Evolutionary conservation across 2,113 vertebrate species (phyloP).

Genomic region (Hypanus sabinus): DNA sequence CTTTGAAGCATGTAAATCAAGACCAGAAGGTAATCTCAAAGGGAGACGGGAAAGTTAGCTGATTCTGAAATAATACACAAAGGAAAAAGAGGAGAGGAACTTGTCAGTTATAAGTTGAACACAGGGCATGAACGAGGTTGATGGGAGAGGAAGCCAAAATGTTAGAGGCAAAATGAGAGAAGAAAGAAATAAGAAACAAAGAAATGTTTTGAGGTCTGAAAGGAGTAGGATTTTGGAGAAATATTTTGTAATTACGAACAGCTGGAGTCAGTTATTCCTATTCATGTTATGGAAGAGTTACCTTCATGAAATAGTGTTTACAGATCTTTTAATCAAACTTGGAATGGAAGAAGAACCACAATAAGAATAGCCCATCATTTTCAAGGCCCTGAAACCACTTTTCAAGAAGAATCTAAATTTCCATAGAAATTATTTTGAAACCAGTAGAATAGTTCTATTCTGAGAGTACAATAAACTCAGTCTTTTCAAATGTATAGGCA

Average conservation of each 20-base stretch:
- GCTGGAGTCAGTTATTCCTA: constrained; percentile 22
- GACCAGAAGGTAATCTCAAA: constrained; percentile 16
- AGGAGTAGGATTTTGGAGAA: neutral
- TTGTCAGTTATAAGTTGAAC: neutral
- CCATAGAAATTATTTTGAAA: neutral
- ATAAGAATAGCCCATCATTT: neutral
- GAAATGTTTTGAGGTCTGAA: constrained; percentile 18
- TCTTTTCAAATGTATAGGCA: neutral
- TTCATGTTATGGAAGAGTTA: constrained; percentile 6
- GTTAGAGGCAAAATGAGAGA: neutral
- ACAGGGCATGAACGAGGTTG: neutral
- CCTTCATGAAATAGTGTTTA: constrained; percentile 26
- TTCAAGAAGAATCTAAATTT: neutral
- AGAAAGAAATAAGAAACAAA: constrained; percentile 8
- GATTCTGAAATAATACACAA: neutral
- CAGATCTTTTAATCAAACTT: neutral
- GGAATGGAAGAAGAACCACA: neutral
- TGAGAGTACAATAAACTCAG: neutral
- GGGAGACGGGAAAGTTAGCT: neutral
- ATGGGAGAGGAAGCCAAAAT: constrained; percentile 3
- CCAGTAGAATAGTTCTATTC: neutral
- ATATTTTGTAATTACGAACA: neutral
- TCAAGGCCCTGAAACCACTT: neutral
- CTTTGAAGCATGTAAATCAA: constrained; percentile 2
- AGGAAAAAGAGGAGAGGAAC: neutral